A percentile compares a stretch with the other conserved stretches of the same genome.
phyloP scores from a whole-genome alignment of 1,140 invertebrate species.

The Drosophila parabipectinata region DNA sequence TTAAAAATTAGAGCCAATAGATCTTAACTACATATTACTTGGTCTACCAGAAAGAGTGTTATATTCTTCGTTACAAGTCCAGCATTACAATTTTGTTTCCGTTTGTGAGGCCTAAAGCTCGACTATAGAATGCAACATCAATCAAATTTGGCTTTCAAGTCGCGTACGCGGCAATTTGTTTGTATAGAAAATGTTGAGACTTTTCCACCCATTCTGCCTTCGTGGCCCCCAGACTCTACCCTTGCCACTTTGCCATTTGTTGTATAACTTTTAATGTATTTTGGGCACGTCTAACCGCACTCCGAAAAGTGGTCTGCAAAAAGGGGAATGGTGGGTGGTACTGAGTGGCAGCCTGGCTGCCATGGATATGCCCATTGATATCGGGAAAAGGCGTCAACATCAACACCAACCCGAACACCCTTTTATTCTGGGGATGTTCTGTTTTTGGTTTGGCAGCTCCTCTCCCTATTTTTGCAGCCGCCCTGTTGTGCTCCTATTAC shows the following conservation, averaged over 20 bases:
- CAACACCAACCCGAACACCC: slow-evolving; percentile 65
- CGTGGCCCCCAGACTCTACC: background rate
- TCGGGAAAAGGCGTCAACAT: slow-evolving; percentile 49
- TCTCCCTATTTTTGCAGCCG: background rate
- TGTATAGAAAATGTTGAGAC: slow-evolving; percentile 78
- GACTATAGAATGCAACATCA: slow-evolving; percentile 71
- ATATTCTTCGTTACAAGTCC: background rate
- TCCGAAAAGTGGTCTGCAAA: slow-evolving; percentile 9
- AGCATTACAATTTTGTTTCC: background rate
- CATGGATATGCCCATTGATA: slow-evolving; percentile 80
- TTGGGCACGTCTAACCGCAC: slow-evolving; percentile 76
- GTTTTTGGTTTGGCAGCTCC: slow-evolving; percentile 14
- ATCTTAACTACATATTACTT: too few species aligned
- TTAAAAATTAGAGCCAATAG: too few species aligned
- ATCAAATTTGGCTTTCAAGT: slow-evolving; percentile 81
- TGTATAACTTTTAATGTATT: slow-evolving; percentile 81
- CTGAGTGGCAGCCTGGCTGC: background rate
- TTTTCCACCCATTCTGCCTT: slow-evolving; percentile 27
- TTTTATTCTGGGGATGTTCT: slow-evolving; percentile 41
- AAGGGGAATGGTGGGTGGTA: background rate
- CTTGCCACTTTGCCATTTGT: slow-evolving; percentile 31
- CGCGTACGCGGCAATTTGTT: slow-evolving; percentile 81
- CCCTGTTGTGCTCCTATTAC: slow-evolving; percentile 65
- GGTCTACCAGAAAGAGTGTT: background rate
- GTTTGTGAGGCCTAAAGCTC: slow-evolving; percentile 44